Base-by-base conservation (phyloP, 2,888 invertebrate genomes). In the Perizoma affinitatum region DNA sequence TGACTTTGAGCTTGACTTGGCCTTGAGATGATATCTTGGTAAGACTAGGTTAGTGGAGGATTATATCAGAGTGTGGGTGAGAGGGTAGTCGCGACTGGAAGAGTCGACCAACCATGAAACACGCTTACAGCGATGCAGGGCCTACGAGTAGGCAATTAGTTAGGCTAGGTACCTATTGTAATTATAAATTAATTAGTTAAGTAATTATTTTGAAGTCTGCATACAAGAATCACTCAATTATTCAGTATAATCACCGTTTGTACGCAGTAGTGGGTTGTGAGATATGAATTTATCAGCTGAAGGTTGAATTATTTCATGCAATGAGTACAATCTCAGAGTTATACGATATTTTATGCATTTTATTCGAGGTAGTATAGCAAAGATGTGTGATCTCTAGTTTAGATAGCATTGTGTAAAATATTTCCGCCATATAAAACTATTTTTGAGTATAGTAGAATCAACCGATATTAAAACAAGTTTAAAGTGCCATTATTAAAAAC, bases 401-500 rank as follows among this genome's bases (percentile, higher is more conserved):
- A 57, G 57, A 22, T 38, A 61, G 58, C 47, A 54, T 63, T 64
- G 56, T 36, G 41, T 54, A 56, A 61, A 38, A 58, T 54, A 54
- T 57, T 62, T 58, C 54, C 48, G 67, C 64, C 65, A 66, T 70
- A 62, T 58, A 22, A 58, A 63, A 61, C 59, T 66, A 68, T 68
- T 70, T 67, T 61, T 66, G 55, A 66, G 45, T 71, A 71, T 62
- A 61, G 56, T 66, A 61, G 64, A 66, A 61, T 62, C 53, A 45
- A 44, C 53, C 64, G 67, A 65, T 67, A 22, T 58, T 58, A 68
- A 66, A 72, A 76, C 82, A 80, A 83, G 68, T 38, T 70, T 74
- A 83, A 88, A 87, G 90, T 90, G 90, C 90, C 90, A 90, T 90
- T 90, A 87, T 74, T 61, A 74, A 79, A 76, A 74, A 75, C 71